Evolutionary conservation across 2,797 vertebrate genomes (phyloP), one percentile per base, ranked within the genome.

Genomic region (Anas bahamensis): DNA sequence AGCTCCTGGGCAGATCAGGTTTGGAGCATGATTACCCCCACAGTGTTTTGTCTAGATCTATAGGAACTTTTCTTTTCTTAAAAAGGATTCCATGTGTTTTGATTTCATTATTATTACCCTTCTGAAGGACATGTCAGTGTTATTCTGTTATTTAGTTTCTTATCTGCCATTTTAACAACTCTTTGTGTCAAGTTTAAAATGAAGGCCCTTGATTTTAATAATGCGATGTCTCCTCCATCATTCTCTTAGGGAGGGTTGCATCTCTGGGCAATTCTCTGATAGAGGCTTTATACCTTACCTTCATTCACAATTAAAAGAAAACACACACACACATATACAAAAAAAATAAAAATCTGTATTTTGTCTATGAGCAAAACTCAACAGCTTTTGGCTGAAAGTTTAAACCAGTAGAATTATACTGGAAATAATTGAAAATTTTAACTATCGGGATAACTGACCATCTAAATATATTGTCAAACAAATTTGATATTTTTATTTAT

Each of bases 181-280:
- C 33, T 85, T 89, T 82, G 68, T 68, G 59, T 75, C 73, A 88
- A 72, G 37, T 21, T 72, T 89, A 78, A 85, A 90, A 89, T 72
- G 6, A 92, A 89, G 72, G 23, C 66, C 29, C 59, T 71, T 95
- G 55, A 11, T 80, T 94, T 91, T 87, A 93, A 75, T 68, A 89
- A 77, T 24, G 31, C 11, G 19, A 77, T 68, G 21, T 71, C 44
- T 85, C 50, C 46, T 88, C 52, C 4, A 2, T 84, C 77, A 46
- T 35, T 72, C 70, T 83, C 61, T 60, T 61, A 74, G 35, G 29
- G 18, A 77, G 33, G 13, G 23, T 44, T 88, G 35, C 17, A 23
- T 78, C 46, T 50, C 42, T 71, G 55, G 63, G 52, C 73, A 96
- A 75, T 88, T 83, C 29, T 89, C 56, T 81, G 48, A 42, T 56